Evolutionary conservation across 2,113 vertebrate species (phyloP).

Genomic region (Sphaerodactylus townsendi): DNA sequence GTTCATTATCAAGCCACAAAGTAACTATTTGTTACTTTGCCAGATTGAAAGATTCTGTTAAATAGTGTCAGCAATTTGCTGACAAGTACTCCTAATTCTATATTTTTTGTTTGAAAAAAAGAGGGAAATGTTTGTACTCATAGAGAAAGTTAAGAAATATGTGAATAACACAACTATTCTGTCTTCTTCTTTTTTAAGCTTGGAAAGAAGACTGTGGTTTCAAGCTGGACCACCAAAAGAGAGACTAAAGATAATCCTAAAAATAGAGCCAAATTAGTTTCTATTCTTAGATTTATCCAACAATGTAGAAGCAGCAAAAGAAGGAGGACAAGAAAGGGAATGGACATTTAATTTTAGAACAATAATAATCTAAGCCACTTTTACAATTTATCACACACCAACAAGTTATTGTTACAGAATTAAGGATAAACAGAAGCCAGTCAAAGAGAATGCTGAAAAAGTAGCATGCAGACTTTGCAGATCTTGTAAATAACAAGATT

Average conservation of each 20-base stretch:
- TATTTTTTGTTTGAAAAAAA: background rate
- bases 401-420: background rate
- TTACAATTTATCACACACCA: background rate
- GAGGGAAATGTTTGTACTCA: constrained; percentile 22
- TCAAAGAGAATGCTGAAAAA: background rate
- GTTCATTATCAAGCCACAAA: background rate
- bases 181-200: constrained; percentile 49
- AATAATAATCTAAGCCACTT: background rate
- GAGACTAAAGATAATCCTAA: constrained; percentile 63
- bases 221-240: constrained; percentile 62
- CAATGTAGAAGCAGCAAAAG: constrained; percentile 21
- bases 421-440: background rate
- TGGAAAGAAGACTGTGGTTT: constrained; percentile 61
- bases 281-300: constrained; percentile 50
- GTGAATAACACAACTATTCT: constrained; percentile 56
- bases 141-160: constrained; percentile 49
- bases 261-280: constrained; percentile 54
- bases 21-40: background rate
- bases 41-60: background rate
- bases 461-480: background rate
- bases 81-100: background rate
- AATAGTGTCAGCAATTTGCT: background rate
- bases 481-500: background rate
- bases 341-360: constrained; percentile 10
- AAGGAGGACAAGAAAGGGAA: constrained; percentile 15